Conservation (phyloP, 2,113 vertebrate species). For the Daubentonia madagascariensis region DNA sequence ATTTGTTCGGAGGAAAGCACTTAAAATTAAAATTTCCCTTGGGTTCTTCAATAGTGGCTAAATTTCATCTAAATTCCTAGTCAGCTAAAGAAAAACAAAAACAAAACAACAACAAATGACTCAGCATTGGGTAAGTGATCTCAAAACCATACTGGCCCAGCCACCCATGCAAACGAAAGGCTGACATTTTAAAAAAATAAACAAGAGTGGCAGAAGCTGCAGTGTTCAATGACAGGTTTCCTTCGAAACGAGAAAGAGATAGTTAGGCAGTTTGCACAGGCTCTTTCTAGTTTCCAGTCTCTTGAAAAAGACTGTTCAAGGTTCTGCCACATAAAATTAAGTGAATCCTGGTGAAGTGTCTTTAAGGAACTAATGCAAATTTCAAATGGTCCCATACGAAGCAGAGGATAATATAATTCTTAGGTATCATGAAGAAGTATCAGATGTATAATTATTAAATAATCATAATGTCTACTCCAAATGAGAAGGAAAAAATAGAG, state of each 20-base stretch:
- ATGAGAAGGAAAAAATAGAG: slow-evolving; percentile 57
- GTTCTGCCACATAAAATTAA: neutral
- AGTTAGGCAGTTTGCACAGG: neutral
- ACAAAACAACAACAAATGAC: neutral
- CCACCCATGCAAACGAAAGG: fast-evolving
- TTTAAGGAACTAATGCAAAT: neutral
- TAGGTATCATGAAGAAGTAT: neutral
- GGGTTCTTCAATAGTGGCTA: neutral
- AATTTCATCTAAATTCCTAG: neutral
- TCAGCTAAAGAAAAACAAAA: neutral
- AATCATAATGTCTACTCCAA: neutral
- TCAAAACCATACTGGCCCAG: neutral
- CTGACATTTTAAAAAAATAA: neutral
- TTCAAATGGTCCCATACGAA: neutral
- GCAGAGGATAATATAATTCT: neutral
- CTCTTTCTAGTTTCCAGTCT: neutral
- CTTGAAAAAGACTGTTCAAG: neutral
- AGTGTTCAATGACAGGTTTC: neutral
- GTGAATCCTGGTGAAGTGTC: neutral
- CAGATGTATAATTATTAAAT: slow-evolving; percentile 10
- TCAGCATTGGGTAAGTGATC: neutral
- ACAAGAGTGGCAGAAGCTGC: neutral
- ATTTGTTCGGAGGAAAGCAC: neutral
- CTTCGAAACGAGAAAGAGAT: neutral
- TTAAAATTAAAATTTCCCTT: neutral